A percentile compares a stretch with the other conserved stretches of the same genome.
These are phyloP conservation scores for Odontamblyopus lacepedii DNA, from an alignment of 2,797 vertebrate species.

Conservation along the genomic window DNA sequence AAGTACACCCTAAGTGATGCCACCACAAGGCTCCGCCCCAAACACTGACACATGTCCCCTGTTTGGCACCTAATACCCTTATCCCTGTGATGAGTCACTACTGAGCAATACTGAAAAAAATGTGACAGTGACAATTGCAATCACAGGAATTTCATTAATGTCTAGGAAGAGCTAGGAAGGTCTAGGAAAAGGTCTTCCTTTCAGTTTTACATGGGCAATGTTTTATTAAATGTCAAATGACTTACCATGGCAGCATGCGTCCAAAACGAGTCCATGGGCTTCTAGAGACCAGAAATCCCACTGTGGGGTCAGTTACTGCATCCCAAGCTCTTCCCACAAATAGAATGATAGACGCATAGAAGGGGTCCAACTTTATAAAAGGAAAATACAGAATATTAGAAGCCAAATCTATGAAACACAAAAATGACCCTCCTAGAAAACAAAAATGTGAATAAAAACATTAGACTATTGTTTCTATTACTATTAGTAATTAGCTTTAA, in stretches of 20 bases:
- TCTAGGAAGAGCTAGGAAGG: not conserved
- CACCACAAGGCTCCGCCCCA: conserved; percentile 12
- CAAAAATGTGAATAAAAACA: not conserved
- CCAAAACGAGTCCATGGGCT: conserved; percentile 90
- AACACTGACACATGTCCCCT: conserved; percentile 34
- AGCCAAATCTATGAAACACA: not conserved
- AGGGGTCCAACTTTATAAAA: conserved; percentile 83
- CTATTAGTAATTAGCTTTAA: not conserved
- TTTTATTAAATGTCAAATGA: conserved; percentile 10
- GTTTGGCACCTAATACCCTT: conserved; percentile 12
- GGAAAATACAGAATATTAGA: not conserved
- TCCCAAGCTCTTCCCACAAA: conserved; percentile 96
- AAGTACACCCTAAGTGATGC: conserved; percentile 20
- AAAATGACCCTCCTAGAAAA: not conserved
- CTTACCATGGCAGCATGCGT: conserved; percentile 95
- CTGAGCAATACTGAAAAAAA: not conserved
- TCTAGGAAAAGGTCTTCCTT: not conserved
- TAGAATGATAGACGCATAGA: conserved; percentile 94
- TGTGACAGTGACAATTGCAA: not conserved
- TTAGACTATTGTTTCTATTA: not conserved
- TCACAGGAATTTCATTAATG: not conserved
- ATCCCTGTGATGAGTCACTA: not conserved
- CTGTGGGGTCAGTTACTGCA: conserved; percentile 91
- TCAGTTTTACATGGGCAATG: not conserved
- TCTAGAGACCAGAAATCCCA: conserved; percentile 94